phyloP scores from a whole-genome alignment of 2,113 vertebrate genomes.

The Fukomys damarensis region DNA sequence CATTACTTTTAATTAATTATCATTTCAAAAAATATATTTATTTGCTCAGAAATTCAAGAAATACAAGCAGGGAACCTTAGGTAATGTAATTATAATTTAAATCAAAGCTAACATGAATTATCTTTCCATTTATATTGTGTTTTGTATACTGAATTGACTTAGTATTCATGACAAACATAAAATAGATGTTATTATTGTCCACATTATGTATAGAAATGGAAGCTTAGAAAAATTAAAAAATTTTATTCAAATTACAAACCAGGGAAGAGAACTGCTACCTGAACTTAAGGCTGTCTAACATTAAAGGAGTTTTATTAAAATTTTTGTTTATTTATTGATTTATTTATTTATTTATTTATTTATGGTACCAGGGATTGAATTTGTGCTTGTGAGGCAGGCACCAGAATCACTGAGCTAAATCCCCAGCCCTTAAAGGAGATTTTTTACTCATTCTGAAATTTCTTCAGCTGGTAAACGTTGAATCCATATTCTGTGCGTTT shows the following conservation, averaged over 20 bases:
- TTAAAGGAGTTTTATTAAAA: background rate
- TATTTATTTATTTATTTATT: no score
- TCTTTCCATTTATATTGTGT: background rate
- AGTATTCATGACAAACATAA: background rate
- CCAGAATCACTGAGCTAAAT: no score
- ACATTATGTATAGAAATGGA: background rate
- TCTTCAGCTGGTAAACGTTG: background rate
- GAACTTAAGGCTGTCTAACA: background rate
- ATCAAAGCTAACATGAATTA: background rate
- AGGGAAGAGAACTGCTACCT: background rate
- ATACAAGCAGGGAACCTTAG: background rate
- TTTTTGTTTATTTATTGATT: no score
- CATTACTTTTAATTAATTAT: background rate
- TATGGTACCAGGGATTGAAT: no score
- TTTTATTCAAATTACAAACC: background rate
- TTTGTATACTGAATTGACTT: background rate
- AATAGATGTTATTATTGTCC: background rate
- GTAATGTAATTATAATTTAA: background rate
- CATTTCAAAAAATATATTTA: background rate
- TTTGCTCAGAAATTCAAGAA: constrained; percentile 15
- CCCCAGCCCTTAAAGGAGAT: background rate
- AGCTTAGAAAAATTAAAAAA: background rate
- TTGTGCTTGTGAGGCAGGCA: no score
- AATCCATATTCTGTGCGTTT: background rate
- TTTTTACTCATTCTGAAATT: background rate